Base-by-base conservation (phyloP, 2,888 invertebrate species). In the Drosophila neonasuta region DNA sequence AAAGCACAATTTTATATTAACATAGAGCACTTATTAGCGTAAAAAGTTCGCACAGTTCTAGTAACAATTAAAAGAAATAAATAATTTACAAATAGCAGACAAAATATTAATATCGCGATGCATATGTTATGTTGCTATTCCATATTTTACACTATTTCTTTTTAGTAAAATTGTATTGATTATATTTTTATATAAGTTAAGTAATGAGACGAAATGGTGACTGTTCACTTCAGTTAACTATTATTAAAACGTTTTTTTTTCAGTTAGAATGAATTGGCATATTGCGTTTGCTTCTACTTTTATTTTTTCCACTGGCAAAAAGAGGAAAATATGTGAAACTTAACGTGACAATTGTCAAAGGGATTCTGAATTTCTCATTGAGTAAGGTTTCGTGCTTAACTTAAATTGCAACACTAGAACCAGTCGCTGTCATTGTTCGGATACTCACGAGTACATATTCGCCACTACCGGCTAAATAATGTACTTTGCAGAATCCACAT, bases 321-420 rank as follows among this genome's bases (percentile, higher is more conserved):
- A 78, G 83, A 74, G 77, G 71, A 80, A 86, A 78, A 79, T 81
- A 79, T 85, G 73, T 77, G 72, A 80, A 88, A 87, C 85, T 87
- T 86, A 86, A 86, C 87, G 87, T 87, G 86, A 86, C 88, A 86
- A 85, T 84, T 83, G 88, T 83, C 89, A 82, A 88, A 89, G 88
- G 87, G 87, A 84, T 88, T 89, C 86, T 87, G 86, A 87, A 80
- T 86, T 89, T 86, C 78, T 77, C 86, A 83, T 89, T 89, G 89
- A 83, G 88, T 77, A 88, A 89, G 89, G 89, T 87, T 89, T 76
- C 71, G 55, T 60, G 60, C 71, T 68, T 50, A 62, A 72, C 74
- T 77, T 63, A 52, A 58, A 58, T 69, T 60, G 55, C 71, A 59
- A 51, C 13, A 55, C 67, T 52, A 57, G 50, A 58, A 67, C 46